phyloP scores from a whole-genome alignment of 37 sponge, comb jelly and placozoan genomes.

The Petrosia ficiformis region DNA sequence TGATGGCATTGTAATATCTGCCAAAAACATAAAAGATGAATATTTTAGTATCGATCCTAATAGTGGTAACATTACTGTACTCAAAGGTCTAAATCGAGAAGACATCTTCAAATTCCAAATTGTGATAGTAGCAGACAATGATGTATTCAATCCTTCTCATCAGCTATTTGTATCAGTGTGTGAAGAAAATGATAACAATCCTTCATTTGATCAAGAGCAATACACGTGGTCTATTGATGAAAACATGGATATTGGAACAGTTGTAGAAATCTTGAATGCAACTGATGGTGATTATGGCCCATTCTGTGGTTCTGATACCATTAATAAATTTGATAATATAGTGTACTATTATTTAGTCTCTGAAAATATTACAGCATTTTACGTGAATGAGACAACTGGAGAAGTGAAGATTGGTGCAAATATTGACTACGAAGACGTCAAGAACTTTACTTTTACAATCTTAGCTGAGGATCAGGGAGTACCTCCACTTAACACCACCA shows the following conservation, averaged over 20 bases:
- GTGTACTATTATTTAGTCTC: slow-evolving; percentile 14
- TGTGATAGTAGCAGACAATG: slow-evolving; percentile 20
- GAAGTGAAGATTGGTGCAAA: slow-evolving; percentile 41
- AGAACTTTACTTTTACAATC: slow-evolving; percentile 26
- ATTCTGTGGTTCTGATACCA: slow-evolving; percentile 38
- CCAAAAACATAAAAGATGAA: neutral
- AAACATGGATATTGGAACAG: slow-evolving; percentile 5
- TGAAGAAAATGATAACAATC: slow-evolving; percentile 73
- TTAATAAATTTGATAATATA: slow-evolving; percentile 23
- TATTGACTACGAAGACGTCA: slow-evolving; percentile 33
- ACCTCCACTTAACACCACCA: slow-evolving; percentile 32
- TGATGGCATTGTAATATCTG: neutral
- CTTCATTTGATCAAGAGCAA: slow-evolving; percentile 21
- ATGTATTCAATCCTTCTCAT: neutral
- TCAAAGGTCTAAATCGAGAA: slow-evolving; percentile 34
- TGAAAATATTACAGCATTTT: slow-evolving; percentile 28
- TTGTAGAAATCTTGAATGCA: slow-evolving; percentile 29
- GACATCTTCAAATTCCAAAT: slow-evolving; percentile 19
- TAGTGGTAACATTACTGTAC: slow-evolving; percentile 29
- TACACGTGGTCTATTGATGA: slow-evolving; percentile 22
- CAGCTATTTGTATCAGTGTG: slow-evolving; percentile 27
- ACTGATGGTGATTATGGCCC: slow-evolving; percentile 48
- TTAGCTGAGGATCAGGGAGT: slow-evolving; percentile 42
- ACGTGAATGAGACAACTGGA: slow-evolving; percentile 28
- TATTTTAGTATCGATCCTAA: slow-evolving; percentile 32